Conservation (phyloP, 53 echinoderm and acorn worm genomes). For the Henricia sp. region DNA sequence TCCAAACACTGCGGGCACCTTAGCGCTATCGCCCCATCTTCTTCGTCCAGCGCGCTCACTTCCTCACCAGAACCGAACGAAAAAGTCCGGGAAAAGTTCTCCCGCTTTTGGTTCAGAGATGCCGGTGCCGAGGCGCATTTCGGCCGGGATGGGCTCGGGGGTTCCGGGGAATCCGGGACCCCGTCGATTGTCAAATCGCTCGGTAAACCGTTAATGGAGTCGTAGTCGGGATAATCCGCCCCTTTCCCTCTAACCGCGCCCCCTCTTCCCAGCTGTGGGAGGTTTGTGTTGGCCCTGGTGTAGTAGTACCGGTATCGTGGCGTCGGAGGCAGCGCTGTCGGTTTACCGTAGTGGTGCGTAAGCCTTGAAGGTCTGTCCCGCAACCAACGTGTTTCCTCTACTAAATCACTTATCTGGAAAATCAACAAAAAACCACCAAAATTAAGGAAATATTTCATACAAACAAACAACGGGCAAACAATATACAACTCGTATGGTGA, state of each 20-base stretch:
- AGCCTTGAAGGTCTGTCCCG: constrained; percentile 30
- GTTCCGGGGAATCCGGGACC: too few relatives aligned
- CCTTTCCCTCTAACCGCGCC: too few relatives aligned
- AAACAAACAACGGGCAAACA: too few relatives aligned
- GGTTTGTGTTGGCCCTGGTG: not conserved
- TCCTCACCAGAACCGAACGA: too few relatives aligned
- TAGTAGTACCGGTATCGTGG: too few relatives aligned
- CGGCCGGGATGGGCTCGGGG: not conserved
- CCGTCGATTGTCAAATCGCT: constrained; percentile 39
- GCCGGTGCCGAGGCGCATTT: too few relatives aligned
- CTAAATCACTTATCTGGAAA: constrained; percentile 14
- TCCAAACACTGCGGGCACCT: constrained; percentile 52
- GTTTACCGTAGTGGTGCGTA: constrained; percentile 22
- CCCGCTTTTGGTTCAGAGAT: too few relatives aligned
- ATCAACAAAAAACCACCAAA: too few relatives aligned
- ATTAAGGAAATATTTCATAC: too few relatives aligned
- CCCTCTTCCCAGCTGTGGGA: too few relatives aligned
- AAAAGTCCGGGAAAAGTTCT: too few relatives aligned
- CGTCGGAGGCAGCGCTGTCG: not conserved
- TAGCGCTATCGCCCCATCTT: not conserved
- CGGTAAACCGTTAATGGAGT: not conserved
- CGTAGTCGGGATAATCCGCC: constrained; percentile 14
- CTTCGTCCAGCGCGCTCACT: not conserved
- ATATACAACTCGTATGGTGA: too few relatives aligned
- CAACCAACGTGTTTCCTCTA: constrained; percentile 29